phyloP scores from a whole-genome alignment of 2,797 vertebrate species.

The Otus scops region DNA sequence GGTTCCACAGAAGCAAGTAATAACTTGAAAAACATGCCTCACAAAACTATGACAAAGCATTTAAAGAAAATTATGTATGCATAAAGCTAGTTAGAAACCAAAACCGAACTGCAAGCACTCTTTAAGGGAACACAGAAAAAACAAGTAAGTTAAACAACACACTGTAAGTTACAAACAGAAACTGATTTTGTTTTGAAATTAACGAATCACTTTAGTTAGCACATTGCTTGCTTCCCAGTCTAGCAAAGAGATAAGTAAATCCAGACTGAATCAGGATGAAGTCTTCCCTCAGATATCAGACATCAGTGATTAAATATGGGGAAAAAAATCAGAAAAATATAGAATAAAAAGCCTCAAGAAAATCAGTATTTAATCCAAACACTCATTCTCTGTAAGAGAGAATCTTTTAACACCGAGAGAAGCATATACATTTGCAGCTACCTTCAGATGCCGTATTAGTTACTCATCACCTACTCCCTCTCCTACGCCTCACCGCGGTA shows the following conservation, averaged over 20 bases:
- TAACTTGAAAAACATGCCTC: neutral
- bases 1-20: neutral
- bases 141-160: neutral
- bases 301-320: neutral
- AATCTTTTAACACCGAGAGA: rapidly evolving
- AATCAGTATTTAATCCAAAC: neutral
- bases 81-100: neutral
- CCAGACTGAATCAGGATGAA: neutral
- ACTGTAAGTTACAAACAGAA: neutral
- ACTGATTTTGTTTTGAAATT: neutral
- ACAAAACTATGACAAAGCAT: neutral
- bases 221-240: neutral
- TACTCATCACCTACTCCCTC: no score
- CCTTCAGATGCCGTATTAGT: rapidly evolving
- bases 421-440: rapidly evolving
- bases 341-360: neutral
- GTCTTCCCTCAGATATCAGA: neutral
- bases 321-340: rapidly evolving
- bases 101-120: neutral
- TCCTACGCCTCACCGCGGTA: no score
- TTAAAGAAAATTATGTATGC: neutral
- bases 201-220: neutral
- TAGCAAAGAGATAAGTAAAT: neutral
- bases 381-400: rapidly evolving
- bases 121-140: neutral